These are phyloP conservation scores for Colinus virginianus DNA, from an alignment of 2,113 vertebrate genomes.

Conservation along the genomic window DNA sequence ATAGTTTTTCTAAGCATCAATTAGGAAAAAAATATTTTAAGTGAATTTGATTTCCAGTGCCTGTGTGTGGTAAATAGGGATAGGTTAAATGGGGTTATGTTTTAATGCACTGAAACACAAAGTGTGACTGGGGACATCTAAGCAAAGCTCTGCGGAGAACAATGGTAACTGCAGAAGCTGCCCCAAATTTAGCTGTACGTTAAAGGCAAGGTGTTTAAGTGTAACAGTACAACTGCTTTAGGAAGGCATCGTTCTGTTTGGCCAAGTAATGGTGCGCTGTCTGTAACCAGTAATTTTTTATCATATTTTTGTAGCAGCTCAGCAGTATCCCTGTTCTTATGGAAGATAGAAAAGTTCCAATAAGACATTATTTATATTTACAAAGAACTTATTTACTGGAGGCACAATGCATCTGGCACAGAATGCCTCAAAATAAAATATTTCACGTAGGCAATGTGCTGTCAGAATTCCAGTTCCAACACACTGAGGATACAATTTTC, in stretches of 20 bases:
- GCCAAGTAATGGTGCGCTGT: background rate
- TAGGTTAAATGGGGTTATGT: background rate
- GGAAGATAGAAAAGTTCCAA: background rate
- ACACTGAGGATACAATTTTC: background rate
- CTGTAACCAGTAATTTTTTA: background rate
- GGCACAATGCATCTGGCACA: background rate
- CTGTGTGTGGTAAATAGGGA: background rate
- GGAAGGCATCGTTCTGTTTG: background rate
- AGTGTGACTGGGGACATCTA: background rate
- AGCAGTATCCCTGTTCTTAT: background rate
- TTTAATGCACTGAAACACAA: slow-evolving; percentile 13
- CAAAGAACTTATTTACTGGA: background rate
- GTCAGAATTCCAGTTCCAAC: background rate
- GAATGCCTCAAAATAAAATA: background rate
- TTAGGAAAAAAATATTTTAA: slow-evolving; percentile 12
- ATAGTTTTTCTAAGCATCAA: background rate
- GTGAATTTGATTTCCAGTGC: slow-evolving; percentile 13
- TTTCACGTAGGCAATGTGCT: background rate
- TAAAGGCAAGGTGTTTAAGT: background rate
- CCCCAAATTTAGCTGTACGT: background rate
- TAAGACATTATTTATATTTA: background rate
- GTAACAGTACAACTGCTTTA: background rate
- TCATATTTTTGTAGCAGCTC: background rate
- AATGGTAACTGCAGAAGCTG: background rate
- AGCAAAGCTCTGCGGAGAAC: background rate